phyloP scores from a whole-genome alignment of 1,140 invertebrate species.

The Papilio xuthus region DNA sequence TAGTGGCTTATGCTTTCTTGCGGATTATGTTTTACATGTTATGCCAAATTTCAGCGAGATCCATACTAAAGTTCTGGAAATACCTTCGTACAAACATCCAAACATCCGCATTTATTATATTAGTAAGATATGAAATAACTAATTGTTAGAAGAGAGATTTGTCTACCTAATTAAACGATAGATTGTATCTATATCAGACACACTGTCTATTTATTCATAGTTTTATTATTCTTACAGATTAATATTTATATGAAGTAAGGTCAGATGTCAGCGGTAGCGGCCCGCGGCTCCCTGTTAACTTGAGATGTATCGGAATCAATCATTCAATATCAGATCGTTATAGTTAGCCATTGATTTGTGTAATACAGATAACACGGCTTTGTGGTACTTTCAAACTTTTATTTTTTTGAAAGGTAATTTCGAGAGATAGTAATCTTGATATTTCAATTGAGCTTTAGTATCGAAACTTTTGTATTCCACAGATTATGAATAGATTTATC shows the following conservation, averaged over 20 bases:
- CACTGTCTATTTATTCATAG: neutral
- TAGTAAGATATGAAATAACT: no score
- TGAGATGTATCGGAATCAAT: conserved; percentile 28
- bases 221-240: neutral
- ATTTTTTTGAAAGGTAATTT: conserved; percentile 6
- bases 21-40: no score
- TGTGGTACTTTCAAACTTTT: conserved; percentile 12
- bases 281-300: conserved; percentile 23
- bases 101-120: no score
- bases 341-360: conserved; percentile 13
- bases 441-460: neutral
- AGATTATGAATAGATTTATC: neutral
- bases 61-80: no score
- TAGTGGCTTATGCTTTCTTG: no score
- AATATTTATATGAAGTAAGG: conserved; percentile 20
- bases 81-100: no score
- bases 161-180: neutral
- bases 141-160: neutral
- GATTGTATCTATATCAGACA: neutral
- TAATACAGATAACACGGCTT: conserved; percentile 22
- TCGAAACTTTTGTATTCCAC: neutral
- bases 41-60: no score
- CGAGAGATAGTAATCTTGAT: neutral
- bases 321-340: conserved; percentile 28
- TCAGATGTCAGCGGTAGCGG: conserved; percentile 29